Evolutionary conservation across 2,113 vertebrate species (phyloP).

Genomic region (Apteryx mantelli): DNA sequence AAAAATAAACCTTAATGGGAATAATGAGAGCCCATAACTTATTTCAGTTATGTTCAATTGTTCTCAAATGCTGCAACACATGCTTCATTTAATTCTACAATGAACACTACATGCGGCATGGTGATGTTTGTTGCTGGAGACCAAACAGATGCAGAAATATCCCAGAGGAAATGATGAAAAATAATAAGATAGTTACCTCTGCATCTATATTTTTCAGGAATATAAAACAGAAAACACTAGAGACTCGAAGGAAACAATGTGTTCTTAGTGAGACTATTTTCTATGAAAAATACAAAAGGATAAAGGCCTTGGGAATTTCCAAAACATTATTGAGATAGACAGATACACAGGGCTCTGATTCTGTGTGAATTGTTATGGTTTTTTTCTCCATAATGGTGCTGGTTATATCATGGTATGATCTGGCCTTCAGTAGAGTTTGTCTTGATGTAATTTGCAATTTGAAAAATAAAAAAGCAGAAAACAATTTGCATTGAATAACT

Average conservation of each 20-base stretch:
- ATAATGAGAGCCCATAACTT: conserved; percentile 56
- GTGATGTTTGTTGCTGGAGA: conserved; percentile 49
- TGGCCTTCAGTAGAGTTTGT: neutral
- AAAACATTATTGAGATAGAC: neutral
- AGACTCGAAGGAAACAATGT: neutral
- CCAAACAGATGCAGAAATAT: conserved; percentile 29
- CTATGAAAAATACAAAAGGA: neutral
- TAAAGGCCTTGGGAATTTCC: neutral
- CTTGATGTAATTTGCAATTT: neutral
- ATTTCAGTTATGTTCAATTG: conserved; percentile 78
- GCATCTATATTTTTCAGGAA: neutral
- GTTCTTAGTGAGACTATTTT: neutral
- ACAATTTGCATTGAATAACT: neutral
- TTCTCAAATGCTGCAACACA: conserved; percentile 77
- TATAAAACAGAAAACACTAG: neutral
- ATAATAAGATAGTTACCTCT: conserved; percentile 9
- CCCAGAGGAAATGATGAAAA: conserved; percentile 57
- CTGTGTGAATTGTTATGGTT: neutral
- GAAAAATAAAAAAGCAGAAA: neutral
- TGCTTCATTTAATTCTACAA: conserved; percentile 77
- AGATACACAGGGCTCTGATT: neutral
- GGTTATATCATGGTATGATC: neutral
- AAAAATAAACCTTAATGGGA: conserved; percentile 68
- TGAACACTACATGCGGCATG: conserved; percentile 50
- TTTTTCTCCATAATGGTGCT: neutral